Base-by-base conservation (phyloP, 1,140 invertebrate species). In the Drusus annulatus region DNA sequence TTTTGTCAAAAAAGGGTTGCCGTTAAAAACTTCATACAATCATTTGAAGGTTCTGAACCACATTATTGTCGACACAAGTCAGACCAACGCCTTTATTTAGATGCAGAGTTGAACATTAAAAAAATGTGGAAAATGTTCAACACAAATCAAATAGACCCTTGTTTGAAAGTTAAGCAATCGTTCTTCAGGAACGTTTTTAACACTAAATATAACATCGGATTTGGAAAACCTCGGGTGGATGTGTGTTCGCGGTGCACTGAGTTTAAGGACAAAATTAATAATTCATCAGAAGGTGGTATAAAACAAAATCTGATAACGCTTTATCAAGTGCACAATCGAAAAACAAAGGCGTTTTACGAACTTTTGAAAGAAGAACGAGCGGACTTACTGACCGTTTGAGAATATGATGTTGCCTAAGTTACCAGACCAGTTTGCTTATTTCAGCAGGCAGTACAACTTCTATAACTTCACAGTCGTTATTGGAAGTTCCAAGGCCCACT, bases 281-380 rank as follows among this genome's bases (percentile, higher is more conserved):
- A 68, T 68, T 80, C 74, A 1, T 45, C 74, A 63, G 6, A 3
- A 73, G 71, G 52, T 25, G 76, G 75, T n/a, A n/a, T n/a, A 78
- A 79, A 78, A 56, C 69, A 76, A 31, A 21, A 78, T 16, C 73
- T 86, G 19, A 81, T 79, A 23, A 68, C 73, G 75, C 65, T 84
- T 73, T 52, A 65, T 8, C 52, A 78, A 65, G 74, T 84, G 10
- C 84, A 86, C 71, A 84, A 83, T 77, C 62, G 84, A n/a, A 60
- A 84, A 79, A 81, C 84, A 60, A 84, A 84, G n/a, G 81, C 84
- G 13, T 86, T 84, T 80, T 85, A 83, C 60, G 76, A 81, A 74
- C 62, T 81, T 28, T 76, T 84, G 16, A 76, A 82, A 51, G 83
- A 82, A 54, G 13, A 85, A 79, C 73, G 65, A 52, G 76, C 85